Percentiles rank a stretch among this genome's conserved stretches.
These are phyloP conservation scores for Parambassis ranga DNA, from an alignment of 2,797 vertebrate species.

Conservation along the genomic window DNA sequence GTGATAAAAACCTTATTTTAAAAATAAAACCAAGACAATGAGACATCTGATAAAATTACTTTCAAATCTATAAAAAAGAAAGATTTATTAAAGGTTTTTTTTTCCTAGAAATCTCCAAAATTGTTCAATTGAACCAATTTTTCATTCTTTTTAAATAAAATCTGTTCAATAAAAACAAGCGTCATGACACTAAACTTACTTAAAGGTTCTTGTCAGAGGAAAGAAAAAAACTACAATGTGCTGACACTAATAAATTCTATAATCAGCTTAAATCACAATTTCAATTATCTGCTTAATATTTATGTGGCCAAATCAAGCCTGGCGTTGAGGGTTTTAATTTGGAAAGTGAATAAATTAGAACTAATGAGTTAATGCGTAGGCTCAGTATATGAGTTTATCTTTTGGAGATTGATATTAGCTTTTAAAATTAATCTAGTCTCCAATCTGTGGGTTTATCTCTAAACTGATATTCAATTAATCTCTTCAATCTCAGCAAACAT, in stretches of 20 bases:
- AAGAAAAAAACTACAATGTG: slow-evolving; percentile 6
- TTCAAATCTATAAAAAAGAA: background rate
- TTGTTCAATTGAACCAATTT: too few species aligned
- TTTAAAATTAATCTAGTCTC: slow-evolving; percentile 20
- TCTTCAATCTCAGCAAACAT: slow-evolving; percentile 33
- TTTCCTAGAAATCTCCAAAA: too few species aligned
- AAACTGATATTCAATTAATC: slow-evolving; percentile 49
- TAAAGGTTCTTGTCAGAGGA: too few species aligned
- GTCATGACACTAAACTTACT: too few species aligned
- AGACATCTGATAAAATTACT: too few species aligned
- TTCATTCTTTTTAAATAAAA: too few species aligned
- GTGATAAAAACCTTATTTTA: background rate
- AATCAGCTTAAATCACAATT: slow-evolving; percentile 35
- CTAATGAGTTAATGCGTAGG: slow-evolving; percentile 22
- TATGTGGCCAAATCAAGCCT: slow-evolving; percentile 1
- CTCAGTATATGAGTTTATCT: slow-evolving; percentile 12
- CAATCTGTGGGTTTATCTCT: slow-evolving; percentile 34
- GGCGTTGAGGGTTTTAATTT: slow-evolving; percentile 30
- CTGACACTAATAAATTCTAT: slow-evolving; percentile 8
- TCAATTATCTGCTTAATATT: slow-evolving; percentile 26
- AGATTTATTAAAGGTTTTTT: too few species aligned
- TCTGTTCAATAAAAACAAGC: too few species aligned
- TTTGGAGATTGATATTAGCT: slow-evolving; percentile 34
- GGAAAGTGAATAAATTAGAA: slow-evolving; percentile 20
- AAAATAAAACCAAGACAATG: background rate